Conservation (phyloP, 2,888 invertebrate species). For the Iselma pallidipennis region DNA sequence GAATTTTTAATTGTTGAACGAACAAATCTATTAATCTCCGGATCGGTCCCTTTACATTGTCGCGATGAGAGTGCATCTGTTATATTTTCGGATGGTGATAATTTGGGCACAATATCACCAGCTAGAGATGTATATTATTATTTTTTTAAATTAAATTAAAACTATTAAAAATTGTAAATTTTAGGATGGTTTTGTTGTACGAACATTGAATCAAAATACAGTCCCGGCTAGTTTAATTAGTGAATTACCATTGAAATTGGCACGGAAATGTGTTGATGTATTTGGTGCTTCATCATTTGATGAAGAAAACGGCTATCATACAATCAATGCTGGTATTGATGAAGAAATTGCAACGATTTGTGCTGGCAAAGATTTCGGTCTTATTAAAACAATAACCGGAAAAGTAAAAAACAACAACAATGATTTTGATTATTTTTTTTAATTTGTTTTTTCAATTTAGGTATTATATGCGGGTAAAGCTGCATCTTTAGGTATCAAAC, state of each 20-base stretch:
- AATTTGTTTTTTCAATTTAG: constrained; percentile 48
- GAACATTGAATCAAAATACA: constrained; percentile 68
- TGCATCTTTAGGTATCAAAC: constrained; percentile 82
- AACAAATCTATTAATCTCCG: constrained; percentile 59
- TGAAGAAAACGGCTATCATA: constrained; percentile 60
- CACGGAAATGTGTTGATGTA: constrained; percentile 77
- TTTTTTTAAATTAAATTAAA: constrained; percentile 6
- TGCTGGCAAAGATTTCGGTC: constrained; percentile 89
- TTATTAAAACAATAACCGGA: constrained; percentile 82
- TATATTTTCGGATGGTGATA: constrained; percentile 78
- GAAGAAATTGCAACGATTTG: constrained; percentile 79
- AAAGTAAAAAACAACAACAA: constrained; percentile 61
- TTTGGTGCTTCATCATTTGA: constrained; percentile 75
- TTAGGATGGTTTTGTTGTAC: constrained; percentile 79
- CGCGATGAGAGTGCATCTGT: constrained; percentile 60
- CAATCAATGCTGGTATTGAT: constrained; percentile 59
- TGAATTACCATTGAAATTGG: constrained; percentile 75
- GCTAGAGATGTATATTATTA: constrained; percentile 70
- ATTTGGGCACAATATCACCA: constrained; percentile 76
- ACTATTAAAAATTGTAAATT: constrained; percentile 13
- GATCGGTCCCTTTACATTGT: constrained; percentile 54
- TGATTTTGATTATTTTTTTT: background rate
- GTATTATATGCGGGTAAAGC: constrained; percentile 88
- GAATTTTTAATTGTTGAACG: constrained; percentile 62
- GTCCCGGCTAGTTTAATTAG: constrained; percentile 63